Evolutionary conservation across 2,797 vertebrate species (phyloP).

Genomic region (Lepidocolaptes lacrymiger): DNA sequence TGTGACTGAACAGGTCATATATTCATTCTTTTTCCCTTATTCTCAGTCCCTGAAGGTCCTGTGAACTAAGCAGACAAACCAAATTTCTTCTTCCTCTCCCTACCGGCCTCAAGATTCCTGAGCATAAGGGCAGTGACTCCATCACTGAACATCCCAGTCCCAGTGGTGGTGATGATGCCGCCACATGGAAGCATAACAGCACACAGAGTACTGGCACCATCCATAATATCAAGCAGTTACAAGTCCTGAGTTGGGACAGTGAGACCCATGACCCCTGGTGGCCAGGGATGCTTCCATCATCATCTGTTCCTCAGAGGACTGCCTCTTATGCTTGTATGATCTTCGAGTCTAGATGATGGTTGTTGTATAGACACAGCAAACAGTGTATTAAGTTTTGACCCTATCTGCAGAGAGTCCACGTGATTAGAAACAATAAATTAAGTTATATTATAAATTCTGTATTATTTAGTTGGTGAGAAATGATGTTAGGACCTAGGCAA

Average conservation of each 20-base stretch:
- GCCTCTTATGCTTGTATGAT: background rate
- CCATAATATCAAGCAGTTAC: background rate
- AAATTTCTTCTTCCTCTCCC: background rate
- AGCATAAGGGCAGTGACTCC: rapidly evolving
- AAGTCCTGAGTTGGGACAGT: background rate
- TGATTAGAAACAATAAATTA: background rate
- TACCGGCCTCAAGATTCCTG: background rate
- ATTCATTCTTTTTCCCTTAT: background rate
- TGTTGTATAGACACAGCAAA: background rate
- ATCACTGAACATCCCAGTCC: background rate
- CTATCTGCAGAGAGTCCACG: rapidly evolving
- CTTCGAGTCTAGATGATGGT: background rate
- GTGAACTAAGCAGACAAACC: background rate
- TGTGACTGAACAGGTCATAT: rapidly evolving
- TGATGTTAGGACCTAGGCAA: background rate
- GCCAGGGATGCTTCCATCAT: background rate
- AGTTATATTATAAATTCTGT: background rate
- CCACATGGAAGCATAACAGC: background rate
- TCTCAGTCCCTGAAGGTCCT: background rate
- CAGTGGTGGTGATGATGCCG: rapidly evolving
- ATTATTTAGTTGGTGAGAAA: background rate
- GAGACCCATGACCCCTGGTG: background rate
- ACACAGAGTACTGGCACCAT: background rate
- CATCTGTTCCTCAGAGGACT: background rate
- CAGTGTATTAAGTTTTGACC: background rate